Percentiles rank a stretch among this genome's conserved stretches.
Evolutionary conservation across 2,888 invertebrate species (phyloP).

Genomic region (Clitarchus hookeri): DNA sequence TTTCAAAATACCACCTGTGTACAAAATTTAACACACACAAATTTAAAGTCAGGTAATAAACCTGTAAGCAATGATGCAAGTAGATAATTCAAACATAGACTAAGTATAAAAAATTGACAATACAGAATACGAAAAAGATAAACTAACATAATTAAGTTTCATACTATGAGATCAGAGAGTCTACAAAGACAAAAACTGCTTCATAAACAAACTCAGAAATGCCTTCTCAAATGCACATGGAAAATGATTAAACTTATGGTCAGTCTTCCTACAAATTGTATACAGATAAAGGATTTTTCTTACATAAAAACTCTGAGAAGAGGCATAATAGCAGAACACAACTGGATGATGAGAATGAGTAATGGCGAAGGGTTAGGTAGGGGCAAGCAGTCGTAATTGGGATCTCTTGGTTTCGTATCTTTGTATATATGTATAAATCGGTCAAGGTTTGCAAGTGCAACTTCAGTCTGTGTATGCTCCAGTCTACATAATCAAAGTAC

Average conservation of each 20-base stretch:
- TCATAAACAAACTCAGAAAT: conserved; percentile 1
- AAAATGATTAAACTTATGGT: not conserved
- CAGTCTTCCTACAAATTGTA: no score
- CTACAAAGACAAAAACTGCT: not conserved
- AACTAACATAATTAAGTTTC: not conserved
- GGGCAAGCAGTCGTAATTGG: no score
- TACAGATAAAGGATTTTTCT: not conserved
- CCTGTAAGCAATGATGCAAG: not conserved
- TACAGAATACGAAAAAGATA: not conserved
- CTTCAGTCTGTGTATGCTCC: no score
- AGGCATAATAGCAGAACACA: no score
- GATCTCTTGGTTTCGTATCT: no score
- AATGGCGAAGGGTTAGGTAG: no score
- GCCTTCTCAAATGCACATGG: not conserved
- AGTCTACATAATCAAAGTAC: no score
- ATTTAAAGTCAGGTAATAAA: no score
- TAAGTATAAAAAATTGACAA: not conserved
- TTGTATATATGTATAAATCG: no score
- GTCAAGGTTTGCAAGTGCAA: no score
- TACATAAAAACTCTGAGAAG: no score
- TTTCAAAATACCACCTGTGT: not conserved
- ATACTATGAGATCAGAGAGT: not conserved
- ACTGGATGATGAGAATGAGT: no score
- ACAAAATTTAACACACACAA: not conserved
- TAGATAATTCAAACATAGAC: not conserved